Evolutionary conservation across 2,113 vertebrate genomes (phyloP).

Genomic region (Psephotus haematonotus): DNA sequence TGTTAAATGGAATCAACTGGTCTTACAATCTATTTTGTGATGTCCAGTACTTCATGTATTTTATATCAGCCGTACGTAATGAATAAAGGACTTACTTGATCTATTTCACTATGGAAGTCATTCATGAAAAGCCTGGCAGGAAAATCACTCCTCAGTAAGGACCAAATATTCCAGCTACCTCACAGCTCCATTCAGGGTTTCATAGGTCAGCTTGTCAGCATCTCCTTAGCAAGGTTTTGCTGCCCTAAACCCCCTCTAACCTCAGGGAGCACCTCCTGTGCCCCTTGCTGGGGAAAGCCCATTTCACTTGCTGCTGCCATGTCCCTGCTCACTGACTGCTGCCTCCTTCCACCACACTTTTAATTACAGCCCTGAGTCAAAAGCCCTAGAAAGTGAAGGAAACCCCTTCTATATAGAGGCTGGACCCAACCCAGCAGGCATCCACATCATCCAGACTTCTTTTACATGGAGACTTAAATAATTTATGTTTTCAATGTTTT

Average conservation of each 20-base stretch:
- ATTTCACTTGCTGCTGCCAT: background rate
- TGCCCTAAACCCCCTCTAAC: background rate
- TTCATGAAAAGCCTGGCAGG: background rate
- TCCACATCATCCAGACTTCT: background rate
- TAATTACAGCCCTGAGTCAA: background rate
- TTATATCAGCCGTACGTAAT: background rate
- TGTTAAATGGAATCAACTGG: background rate
- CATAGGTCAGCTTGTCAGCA: background rate
- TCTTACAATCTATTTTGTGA: background rate
- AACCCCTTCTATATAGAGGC: background rate
- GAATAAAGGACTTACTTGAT: background rate
- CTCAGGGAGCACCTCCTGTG: background rate
- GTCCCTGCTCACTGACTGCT: background rate
- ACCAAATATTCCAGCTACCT: background rate
- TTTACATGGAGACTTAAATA: background rate
- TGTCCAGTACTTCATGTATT: background rate
- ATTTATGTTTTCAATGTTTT: conserved; percentile 34
- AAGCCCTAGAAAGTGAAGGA: background rate
- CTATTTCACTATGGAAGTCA: background rate
- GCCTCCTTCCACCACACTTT: background rate
- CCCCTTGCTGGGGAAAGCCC: background rate
- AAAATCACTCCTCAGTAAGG: background rate
- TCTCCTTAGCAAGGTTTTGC: background rate
- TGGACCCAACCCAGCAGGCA: background rate
- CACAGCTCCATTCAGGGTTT: background rate